phyloP scores from a whole-genome alignment of 2,797 vertebrate genomes.

The Anas bahamensis region DNA sequence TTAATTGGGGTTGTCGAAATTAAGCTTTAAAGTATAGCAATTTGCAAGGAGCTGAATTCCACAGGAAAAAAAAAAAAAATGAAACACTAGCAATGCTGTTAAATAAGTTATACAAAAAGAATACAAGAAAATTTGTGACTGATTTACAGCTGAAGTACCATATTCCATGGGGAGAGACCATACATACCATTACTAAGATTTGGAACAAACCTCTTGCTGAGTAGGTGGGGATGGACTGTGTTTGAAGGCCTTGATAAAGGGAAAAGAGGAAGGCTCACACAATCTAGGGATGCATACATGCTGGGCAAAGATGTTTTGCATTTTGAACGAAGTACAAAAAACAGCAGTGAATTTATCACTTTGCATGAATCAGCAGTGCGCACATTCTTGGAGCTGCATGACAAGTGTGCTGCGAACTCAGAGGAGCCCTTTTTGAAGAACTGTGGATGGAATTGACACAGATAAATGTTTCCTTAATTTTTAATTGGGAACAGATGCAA shows the following conservation, averaged over 20 bases:
- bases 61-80: not conserved
- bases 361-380: not conserved
- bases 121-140: not conserved
- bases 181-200: not conserved
- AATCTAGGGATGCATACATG: not conserved
- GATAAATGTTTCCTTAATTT: conserved; percentile 20
- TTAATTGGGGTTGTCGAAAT: not conserved
- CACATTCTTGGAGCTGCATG: not conserved
- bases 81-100: not conserved
- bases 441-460: not conserved
- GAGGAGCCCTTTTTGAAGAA: not conserved
- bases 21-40: not conserved
- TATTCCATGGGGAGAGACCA: not conserved
- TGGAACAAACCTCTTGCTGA: not conserved
- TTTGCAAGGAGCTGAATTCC: not conserved
- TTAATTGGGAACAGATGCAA: conserved; percentile 32
- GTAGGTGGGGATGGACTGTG: not conserved
- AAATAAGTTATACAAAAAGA: not conserved
- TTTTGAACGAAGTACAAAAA: not conserved
- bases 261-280: not conserved
- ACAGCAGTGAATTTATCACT: not conserved
- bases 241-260: not conserved
- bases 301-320: not conserved
- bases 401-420: not conserved
- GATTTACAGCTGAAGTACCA: not conserved